Evolutionary conservation across 2,797 vertebrate genomes (phyloP), one percentile per base, ranked within the genome.

Genomic region (Bradypodion pumilum): DNA sequence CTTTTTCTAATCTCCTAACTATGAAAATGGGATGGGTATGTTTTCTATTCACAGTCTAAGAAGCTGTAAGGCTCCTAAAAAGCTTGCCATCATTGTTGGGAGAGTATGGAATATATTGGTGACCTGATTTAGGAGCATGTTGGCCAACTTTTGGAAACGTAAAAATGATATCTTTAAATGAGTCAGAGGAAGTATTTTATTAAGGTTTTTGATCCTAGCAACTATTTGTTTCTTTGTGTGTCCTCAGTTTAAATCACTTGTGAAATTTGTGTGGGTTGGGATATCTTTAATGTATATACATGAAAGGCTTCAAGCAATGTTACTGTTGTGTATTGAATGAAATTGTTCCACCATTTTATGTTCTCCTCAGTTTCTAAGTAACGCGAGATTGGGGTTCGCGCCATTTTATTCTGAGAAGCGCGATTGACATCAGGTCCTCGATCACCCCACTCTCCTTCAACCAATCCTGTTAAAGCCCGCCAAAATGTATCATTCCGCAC

Each of bases 1-100:
- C 83, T 23, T 89, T 89, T 66, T 87, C 32, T 70, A 88, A 70
- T n/a, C 32, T 35, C 23, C 52, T 37, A 56, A 4, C 16, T 49
- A 49, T 25, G 44, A 52, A 52, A 52, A 3, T 80, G 12, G 63
- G 27, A 23, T 7, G 9, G 16, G 5, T 4, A 8, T 42, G 7
- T 2, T 46, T 12, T 63, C 40, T 59, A 5, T 5, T 37, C 6
- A 63, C 19, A 10, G 69, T 7, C 23, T 29, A 49, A 42, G 62
- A 63, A 74, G 27, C 35, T 63, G 40, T 62, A 37, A 70, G 21
- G 12, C 21, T 46, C 49, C 37, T 52, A 27, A 21, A 6, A 52
- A 46, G 12, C 4, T 7, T 44, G 35, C 37, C 69, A 35, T n/a
- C 32, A 80, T 29, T 32, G 35, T 42, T 29, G 7, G 25, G 32